These are phyloP conservation scores for Borostomias antarcticus DNA, from an alignment of 2,797 vertebrate species.

Conservation along the genomic window DNA sequence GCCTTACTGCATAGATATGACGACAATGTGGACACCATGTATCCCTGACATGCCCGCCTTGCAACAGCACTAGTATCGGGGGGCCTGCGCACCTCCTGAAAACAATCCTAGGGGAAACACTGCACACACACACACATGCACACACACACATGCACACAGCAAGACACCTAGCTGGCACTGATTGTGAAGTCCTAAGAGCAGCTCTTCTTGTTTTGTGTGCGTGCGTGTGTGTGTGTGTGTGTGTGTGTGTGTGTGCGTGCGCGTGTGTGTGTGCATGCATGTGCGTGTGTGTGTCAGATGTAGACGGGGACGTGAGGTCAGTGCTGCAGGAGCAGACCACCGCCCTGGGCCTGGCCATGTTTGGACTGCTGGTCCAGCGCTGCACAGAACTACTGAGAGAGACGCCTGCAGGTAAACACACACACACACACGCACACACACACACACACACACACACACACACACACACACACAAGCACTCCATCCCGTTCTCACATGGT, in stretches of 20 bases:
- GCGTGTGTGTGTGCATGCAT: background rate
- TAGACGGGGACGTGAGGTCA: constrained; percentile 83
- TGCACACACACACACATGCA: constrained; percentile 52
- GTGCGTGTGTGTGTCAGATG: constrained; percentile 50
- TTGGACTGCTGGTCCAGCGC: constrained; percentile 88
- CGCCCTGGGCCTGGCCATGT: constrained; percentile 90
- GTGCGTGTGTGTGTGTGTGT: constrained; percentile 1
- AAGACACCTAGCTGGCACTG: too few species aligned
- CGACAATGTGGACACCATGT: too few species aligned
- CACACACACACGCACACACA: constrained; percentile 5
- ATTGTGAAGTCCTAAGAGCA: too few species aligned
- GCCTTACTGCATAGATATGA: too few species aligned
- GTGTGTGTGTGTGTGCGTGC: constrained; percentile 2
- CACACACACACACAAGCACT: background rate
- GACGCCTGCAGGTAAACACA: constrained; percentile 68
- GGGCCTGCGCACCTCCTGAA: too few species aligned
- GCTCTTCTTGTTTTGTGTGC: too few species aligned
- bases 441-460: background rate
- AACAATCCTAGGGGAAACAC: too few species aligned
- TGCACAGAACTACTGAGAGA: constrained; percentile 88
- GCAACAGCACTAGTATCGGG: too few species aligned
- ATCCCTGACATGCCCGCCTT: too few species aligned
- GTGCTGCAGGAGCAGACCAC: constrained; percentile 92
- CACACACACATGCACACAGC: background rate
- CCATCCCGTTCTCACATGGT: background rate